Evolutionary conservation across 1,140 invertebrate species (phyloP).

Genomic region (Apis laboriosa): DNA sequence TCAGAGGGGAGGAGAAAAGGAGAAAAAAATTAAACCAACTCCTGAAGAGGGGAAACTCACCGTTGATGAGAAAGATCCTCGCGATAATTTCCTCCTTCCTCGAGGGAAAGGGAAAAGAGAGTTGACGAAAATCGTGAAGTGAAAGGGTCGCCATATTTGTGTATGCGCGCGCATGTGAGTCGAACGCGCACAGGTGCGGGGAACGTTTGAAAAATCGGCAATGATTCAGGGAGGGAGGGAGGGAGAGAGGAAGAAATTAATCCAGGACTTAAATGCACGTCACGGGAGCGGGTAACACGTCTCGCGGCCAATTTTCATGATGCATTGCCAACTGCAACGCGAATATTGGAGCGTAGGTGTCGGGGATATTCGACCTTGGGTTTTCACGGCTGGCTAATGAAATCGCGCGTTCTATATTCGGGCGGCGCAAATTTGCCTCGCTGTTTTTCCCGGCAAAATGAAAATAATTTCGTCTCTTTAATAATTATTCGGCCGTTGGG

Average conservation of each 20-base stretch:
- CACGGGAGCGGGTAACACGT: slow-evolving; percentile 4
- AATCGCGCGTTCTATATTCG: background rate
- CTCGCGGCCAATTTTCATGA: slow-evolving; percentile 39
- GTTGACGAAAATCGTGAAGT: background rate
- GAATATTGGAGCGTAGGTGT: background rate
- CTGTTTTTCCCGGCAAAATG: background rate
- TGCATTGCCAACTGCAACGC: slow-evolving; percentile 15
- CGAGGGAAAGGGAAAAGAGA: too few relatives aligned
- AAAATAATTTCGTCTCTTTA: background rate
- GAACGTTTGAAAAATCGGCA: slow-evolving; percentile 37
- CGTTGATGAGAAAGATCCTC: too few relatives aligned
- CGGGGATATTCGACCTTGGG: background rate
- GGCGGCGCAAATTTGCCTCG: background rate
- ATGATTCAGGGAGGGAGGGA: slow-evolving; percentile 8
- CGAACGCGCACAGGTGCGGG: slow-evolving; percentile 21
- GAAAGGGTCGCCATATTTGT: background rate
- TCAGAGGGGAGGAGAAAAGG: background rate
- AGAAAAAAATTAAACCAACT: too few relatives aligned
- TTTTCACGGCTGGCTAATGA: background rate
- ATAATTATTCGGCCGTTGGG: background rate
- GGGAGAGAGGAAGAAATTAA: slow-evolving; percentile 39
- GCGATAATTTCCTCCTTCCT: too few relatives aligned
- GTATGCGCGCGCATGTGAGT: background rate
- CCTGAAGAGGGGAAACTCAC: too few relatives aligned
- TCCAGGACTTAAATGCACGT: slow-evolving; percentile 35